Conservation (phyloP, 2,797 vertebrate species). For the Buceros bicornis region DNA sequence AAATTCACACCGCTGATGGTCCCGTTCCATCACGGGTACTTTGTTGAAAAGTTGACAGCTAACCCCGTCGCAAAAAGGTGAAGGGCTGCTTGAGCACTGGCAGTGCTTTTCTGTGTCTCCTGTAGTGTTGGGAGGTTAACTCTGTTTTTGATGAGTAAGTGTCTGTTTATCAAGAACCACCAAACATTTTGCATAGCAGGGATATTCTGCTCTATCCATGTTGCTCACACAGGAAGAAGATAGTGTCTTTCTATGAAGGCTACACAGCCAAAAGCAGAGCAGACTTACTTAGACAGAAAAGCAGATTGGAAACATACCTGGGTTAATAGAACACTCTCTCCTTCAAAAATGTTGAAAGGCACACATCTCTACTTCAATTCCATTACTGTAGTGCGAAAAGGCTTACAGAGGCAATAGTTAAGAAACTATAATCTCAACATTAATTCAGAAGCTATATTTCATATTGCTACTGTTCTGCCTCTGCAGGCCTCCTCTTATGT, state of each 20-base stretch:
- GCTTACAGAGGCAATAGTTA: not conserved
- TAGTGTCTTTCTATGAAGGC: not conserved
- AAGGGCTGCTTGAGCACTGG: not conserved
- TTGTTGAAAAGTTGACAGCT: not conserved
- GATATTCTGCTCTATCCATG: not conserved
- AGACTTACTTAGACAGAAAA: not conserved
- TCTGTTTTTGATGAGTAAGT: not conserved
- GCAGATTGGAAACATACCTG: not conserved
- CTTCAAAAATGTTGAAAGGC: not conserved
- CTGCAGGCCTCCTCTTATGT: not conserved
- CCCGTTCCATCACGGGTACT: not conserved
- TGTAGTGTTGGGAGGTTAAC: not conserved
- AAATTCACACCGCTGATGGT: not conserved
- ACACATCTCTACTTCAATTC: not conserved
- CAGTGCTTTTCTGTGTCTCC: not conserved
- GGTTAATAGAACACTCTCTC: not conserved
- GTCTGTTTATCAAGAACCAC: not conserved
- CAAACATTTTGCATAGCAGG: not conserved
- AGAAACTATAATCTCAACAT: conserved; percentile 6
- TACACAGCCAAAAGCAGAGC: not conserved
- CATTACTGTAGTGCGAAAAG: not conserved
- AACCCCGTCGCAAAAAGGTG: not conserved
- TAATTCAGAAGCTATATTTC: conserved; percentile 16
- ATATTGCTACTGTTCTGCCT: conserved; percentile 35
- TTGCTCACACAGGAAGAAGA: not conserved